These are phyloP conservation scores for Ardeotis arabs DNA, from an alignment of 2,113 vertebrate species.

Conservation along the genomic window DNA sequence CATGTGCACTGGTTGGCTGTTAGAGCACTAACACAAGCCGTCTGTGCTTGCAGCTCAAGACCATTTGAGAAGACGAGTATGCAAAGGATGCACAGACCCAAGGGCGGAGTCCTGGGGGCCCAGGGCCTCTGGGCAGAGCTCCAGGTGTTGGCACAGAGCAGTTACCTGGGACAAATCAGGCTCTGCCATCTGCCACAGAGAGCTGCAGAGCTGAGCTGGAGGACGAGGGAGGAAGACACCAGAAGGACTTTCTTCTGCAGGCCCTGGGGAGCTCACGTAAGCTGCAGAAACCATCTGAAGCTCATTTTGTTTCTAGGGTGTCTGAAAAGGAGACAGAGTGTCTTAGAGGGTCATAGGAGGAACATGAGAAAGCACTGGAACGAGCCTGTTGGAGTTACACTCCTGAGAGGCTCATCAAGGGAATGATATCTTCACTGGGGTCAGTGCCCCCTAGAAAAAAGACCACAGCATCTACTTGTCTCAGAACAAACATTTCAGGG, in stretches of 20 bases:
- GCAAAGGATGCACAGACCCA: neutral
- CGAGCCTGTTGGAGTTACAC: neutral
- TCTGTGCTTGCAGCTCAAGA: neutral
- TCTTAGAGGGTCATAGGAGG: neutral
- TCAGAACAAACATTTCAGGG: neutral
- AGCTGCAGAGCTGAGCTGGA: constrained; percentile 35
- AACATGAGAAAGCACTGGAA: neutral
- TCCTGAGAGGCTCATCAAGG: neutral
- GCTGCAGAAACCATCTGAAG: neutral
- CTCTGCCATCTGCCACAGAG: constrained; percentile 45
- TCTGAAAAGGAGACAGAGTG: neutral
- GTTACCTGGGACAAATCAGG: constrained; percentile 12
- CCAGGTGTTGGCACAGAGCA: constrained; percentile 10
- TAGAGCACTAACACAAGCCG: neutral
- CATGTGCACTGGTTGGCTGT: rapidly evolving
- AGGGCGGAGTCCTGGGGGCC: constrained; percentile 13
- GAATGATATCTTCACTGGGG: neutral
- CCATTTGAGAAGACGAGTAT: neutral
- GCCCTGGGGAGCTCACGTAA: neutral
- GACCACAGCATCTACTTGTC: neutral
- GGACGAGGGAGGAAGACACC: neutral
- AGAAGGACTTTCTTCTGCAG: constrained; percentile 14
- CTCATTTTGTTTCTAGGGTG: neutral
- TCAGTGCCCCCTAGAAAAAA: neutral
- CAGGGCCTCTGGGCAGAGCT: neutral